Evolutionary conservation across 2,797 vertebrate genomes (phyloP).

Genomic region (Neostethus bicornis): DNA sequence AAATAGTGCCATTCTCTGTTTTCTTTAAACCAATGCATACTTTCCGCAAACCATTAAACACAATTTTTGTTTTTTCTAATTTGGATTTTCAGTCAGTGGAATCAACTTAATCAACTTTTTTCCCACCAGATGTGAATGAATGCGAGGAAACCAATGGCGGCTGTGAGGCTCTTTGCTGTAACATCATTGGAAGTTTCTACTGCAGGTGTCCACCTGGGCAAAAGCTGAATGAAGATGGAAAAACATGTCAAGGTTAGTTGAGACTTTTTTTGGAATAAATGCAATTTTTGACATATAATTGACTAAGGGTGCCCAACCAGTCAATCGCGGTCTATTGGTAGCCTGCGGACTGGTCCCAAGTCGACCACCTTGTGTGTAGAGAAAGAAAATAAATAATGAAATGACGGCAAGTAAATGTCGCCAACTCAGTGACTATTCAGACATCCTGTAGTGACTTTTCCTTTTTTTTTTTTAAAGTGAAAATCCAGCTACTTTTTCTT

Average conservation of each 20-base stretch:
- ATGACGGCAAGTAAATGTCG: too few species aligned
- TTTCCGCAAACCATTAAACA: not conserved
- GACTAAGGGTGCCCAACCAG: too few species aligned
- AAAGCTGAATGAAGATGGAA: conserved; percentile 78
- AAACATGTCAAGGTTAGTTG: conserved; percentile 82
- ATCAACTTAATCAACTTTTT: conserved; percentile 19
- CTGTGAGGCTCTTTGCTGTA: conserved; percentile 82
- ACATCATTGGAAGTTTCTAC: conserved; percentile 89
- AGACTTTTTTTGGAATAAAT: not conserved
- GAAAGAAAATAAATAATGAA: too few species aligned
- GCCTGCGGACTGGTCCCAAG: too few species aligned
- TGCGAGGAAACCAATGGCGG: conserved; percentile 81
- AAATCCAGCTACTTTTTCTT: too few species aligned
- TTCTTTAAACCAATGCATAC: not conserved
- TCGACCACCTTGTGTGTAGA: too few species aligned
- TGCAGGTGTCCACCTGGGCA: conserved; percentile 81
- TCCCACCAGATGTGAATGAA: conserved; percentile 81
- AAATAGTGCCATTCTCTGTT: not conserved
- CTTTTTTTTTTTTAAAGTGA: too few species aligned
- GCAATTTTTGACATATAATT: too few species aligned
- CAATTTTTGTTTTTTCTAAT: not conserved
- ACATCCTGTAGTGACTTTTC: too few species aligned
- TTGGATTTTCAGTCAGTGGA: not conserved
- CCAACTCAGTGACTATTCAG: too few species aligned
- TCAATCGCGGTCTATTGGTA: too few species aligned